Evolutionary conservation across 1,140 invertebrate genomes (phyloP).

Genomic region (Orius insidiosus): DNA sequence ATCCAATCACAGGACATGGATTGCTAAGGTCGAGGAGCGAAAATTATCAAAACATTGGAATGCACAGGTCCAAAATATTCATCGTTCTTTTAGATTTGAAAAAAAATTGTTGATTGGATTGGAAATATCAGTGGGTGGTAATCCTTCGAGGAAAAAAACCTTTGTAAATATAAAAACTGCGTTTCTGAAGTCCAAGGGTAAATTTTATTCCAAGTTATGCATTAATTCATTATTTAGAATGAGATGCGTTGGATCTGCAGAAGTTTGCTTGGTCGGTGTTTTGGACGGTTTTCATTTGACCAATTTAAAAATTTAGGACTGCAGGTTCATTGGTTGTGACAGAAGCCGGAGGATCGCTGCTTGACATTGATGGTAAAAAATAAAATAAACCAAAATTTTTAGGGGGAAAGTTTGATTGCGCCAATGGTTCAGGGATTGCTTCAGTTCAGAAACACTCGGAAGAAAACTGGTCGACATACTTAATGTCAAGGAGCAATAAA

Average conservation of each 20-base stretch:
- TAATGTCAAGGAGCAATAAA: constrained; percentile 9
- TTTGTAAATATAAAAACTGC: constrained; percentile 6
- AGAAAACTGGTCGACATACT: constrained; percentile 32
- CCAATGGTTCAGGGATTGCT: constrained; percentile 42
- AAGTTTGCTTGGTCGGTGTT: constrained; percentile 73
- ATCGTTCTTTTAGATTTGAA: too few relatives aligned
- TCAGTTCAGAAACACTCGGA: constrained; percentile 36
- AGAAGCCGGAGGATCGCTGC: constrained; percentile 81
- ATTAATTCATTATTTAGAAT: too few relatives aligned
- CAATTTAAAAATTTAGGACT: constrained; percentile 81
- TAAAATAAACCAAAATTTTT: constrained; percentile 2
- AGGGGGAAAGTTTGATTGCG: constrained; percentile 44
- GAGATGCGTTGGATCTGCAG: constrained; percentile 71
- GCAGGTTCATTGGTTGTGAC: constrained; percentile 70
- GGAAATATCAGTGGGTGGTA: constrained; percentile 17
- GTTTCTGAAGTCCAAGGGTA: constrained; percentile 17
- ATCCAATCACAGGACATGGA: constrained; percentile 79
- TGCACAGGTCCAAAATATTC: constrained; percentile 35
- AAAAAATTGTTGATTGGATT: constrained; percentile 12
- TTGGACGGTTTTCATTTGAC: constrained; percentile 82
- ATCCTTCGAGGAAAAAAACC: constrained; percentile 8
- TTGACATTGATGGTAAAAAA: constrained; percentile 52
- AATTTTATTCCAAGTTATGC: too few relatives aligned
- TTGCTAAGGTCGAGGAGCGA: constrained; percentile 71
- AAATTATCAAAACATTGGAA: constrained; percentile 50